These are phyloP conservation scores for Protobothrops mucrosquamatus DNA, from an alignment of 2,113 vertebrate genomes.

Conservation along the genomic window DNA sequence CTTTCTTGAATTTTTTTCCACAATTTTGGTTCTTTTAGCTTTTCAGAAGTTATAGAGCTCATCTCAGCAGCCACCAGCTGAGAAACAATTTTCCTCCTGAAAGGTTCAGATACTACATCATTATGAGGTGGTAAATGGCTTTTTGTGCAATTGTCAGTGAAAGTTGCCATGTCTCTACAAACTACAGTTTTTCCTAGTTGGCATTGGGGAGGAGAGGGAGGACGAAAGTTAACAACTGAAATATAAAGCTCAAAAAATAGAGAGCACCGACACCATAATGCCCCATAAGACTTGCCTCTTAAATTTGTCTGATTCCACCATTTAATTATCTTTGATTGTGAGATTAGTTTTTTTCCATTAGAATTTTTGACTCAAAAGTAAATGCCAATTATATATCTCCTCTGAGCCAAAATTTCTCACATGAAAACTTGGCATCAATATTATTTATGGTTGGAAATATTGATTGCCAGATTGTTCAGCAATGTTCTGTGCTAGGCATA, in stretches of 20 bases:
- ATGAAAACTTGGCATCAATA: not conserved
- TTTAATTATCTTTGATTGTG: not conserved
- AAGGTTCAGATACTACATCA: not conserved
- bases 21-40: not conserved
- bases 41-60: not conserved
- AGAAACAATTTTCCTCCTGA: not conserved
- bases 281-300: not conserved
- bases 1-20: not conserved
- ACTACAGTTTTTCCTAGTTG: not conserved
- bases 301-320: not conserved
- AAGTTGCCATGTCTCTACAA: not conserved
- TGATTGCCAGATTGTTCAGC: not conserved
- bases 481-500: not conserved
- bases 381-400: not conserved
- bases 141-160: not conserved
- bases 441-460: not conserved
- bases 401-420: not conserved
- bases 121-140: not conserved
- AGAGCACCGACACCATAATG: not conserved
- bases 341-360: not conserved
- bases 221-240: not conserved
- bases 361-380: not conserved
- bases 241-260: not conserved
- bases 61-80: not conserved
- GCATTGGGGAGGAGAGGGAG: not conserved